phyloP scores from a whole-genome alignment of 92 coral and sea anemone genomes.

The Actinostola sp. region DNA sequence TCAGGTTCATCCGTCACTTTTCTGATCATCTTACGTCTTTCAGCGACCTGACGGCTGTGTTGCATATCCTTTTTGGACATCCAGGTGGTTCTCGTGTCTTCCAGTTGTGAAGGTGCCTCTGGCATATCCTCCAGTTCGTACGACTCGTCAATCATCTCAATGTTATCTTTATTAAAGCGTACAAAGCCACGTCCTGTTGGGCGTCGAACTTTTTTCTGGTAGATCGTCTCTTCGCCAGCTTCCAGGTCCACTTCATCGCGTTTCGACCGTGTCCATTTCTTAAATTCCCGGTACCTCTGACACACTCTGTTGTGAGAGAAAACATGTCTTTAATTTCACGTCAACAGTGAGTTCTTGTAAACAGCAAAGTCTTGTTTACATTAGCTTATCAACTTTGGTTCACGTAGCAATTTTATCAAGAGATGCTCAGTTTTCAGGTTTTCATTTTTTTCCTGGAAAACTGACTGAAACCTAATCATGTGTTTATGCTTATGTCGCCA shows the following conservation, averaged over 20 bases:
- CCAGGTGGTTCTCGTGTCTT: neutral
- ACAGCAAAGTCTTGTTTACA: too few species aligned
- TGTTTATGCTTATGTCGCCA: too few species aligned
- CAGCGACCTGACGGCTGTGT: neutral
- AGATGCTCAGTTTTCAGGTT: too few species aligned
- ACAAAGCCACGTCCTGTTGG: neutral
- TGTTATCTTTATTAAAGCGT: neutral
- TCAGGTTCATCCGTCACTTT: neutral
- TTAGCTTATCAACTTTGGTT: too few species aligned
- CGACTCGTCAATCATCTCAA: neutral
- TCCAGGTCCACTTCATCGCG: neutral
- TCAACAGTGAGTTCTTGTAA: too few species aligned
- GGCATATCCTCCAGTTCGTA: neutral
- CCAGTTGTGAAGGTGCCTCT: neutral
- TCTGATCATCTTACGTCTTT: constrained; percentile 3
- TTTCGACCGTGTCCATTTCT: neutral
- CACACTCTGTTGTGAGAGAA: neutral
- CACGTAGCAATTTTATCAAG: too few species aligned
- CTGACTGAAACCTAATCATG: too few species aligned
- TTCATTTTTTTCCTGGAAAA: too few species aligned
- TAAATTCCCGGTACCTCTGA: neutral
- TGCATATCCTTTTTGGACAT: neutral
- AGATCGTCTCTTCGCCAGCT: neutral
- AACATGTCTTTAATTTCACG: too few species aligned
- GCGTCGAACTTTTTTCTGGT: neutral